Conservation (phyloP, 2,113 vertebrate genomes). For the Brienomyrus longianalis region DNA sequence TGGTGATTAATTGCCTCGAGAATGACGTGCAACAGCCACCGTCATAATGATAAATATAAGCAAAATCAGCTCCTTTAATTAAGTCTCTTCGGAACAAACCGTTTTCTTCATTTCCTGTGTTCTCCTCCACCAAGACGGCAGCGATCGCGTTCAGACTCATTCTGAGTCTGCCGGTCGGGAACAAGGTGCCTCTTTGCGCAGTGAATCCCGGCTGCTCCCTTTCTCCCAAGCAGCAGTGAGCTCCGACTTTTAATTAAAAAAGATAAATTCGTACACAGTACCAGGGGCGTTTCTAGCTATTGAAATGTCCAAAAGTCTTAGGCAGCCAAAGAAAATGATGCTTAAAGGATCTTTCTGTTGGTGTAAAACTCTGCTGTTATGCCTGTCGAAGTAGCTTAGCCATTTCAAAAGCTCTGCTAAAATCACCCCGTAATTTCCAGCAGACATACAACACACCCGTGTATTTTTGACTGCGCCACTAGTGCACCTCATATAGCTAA, state of each 20-base stretch:
- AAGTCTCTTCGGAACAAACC: not conserved
- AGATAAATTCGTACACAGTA: not conserved
- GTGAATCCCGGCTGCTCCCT: not conserved
- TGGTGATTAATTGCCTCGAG: not conserved
- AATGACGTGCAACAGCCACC: not conserved
- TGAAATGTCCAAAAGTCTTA: not conserved
- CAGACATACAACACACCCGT: not conserved
- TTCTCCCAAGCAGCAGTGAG: not conserved
- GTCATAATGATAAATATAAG: not conserved
- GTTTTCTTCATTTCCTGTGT: not conserved
- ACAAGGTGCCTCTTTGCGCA: not conserved
- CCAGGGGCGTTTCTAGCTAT: too few species aligned
- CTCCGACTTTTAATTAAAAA: not conserved
- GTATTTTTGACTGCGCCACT: too few species aligned
- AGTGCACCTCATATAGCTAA: too few species aligned
- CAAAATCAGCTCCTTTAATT: not conserved
- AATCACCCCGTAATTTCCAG: not conserved
- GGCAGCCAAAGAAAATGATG: not conserved
- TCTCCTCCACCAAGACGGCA: not conserved
- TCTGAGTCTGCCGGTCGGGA: not conserved
- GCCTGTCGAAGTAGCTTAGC: not conserved
- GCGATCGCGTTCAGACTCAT: not conserved
- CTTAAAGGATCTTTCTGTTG: not conserved
- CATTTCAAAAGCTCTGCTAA: not conserved
- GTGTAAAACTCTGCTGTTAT: not conserved